Conservation (phyloP, 2,888 invertebrate genomes). For the Mythimna impura region DNA sequence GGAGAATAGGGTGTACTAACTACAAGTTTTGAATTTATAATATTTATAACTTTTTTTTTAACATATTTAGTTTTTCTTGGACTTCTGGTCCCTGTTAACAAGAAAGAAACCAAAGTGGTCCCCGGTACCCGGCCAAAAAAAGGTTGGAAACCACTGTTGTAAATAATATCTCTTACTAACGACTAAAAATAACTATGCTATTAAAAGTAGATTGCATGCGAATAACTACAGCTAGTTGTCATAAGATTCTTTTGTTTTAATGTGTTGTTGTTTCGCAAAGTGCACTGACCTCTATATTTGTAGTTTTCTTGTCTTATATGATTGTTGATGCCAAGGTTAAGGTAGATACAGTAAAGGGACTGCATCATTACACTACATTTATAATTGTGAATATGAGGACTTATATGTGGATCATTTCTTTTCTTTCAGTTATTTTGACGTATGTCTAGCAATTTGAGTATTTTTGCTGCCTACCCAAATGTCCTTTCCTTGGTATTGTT, state of each 20-base stretch:
- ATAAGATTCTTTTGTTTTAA: conserved; percentile 3
- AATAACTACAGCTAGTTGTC: conserved; percentile 6
- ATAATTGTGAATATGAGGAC: too few species aligned
- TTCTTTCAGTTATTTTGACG: too few species aligned
- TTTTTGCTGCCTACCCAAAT: too few species aligned
- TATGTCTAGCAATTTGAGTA: too few species aligned
- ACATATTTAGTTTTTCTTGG: neutral
- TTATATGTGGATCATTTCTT: too few species aligned
- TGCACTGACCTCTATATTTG: conserved; percentile 1
- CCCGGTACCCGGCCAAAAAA: neutral
- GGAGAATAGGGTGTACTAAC: neutral
- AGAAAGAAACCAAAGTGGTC: neutral
- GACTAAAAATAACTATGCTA: conserved; percentile 11
- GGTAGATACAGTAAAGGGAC: too few species aligned
- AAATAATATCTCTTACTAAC: conserved; percentile 28
- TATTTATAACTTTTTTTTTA: too few species aligned
- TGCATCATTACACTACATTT: too few species aligned
- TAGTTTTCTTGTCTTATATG: neutral
- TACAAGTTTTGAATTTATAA: neutral
- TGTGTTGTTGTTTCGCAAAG: neutral
- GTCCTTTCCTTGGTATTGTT: too few species aligned
- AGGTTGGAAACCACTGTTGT: neutral
- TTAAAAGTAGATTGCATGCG: conserved; percentile 9
- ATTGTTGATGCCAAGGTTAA: too few species aligned
- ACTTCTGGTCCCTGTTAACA: neutral